A percentile compares a stretch with the other conserved stretches of the same genome.
Conservation (phyloP, 2,888 invertebrate genomes). For the Brachynemurus nebulosus region DNA sequence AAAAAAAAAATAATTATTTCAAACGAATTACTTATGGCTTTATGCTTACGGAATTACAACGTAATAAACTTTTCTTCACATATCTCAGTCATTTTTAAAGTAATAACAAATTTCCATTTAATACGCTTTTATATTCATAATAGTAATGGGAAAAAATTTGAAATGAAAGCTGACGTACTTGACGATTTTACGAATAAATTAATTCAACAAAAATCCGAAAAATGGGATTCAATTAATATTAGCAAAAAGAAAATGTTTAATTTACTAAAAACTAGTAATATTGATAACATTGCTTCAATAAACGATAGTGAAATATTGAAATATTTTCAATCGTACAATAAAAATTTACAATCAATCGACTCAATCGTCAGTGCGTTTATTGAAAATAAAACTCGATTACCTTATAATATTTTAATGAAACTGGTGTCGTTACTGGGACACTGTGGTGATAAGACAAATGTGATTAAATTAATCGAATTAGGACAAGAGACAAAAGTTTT, state of each 20-base stretch:
- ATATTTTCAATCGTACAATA: neutral
- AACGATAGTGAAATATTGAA: neutral
- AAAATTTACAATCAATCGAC: neutral
- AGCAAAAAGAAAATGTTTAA: conserved; percentile 1
- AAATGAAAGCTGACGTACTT: neutral
- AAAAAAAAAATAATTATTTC: no score
- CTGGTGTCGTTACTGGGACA: conserved; percentile 34
- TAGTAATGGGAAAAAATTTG: neutral
- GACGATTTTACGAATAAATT: conserved; percentile 5
- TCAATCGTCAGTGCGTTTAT: neutral
- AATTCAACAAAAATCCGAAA: conserved; percentile 2
- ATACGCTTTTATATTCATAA: conserved; percentile 1
- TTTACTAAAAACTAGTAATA: neutral
- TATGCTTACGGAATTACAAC: no score
- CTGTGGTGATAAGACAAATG: conserved; percentile 31
- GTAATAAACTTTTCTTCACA: no score
- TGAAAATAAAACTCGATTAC: neutral
- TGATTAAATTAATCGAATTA: conserved; percentile 30
- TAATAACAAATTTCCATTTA: neutral
- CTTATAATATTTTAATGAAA: conserved; percentile 28
- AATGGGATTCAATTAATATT: conserved; percentile 4
- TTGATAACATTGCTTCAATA: neutral
- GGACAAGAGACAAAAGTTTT: conserved; percentile 28
- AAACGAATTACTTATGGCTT: no score
- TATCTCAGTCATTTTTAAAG: neutral